phyloP scores from a whole-genome alignment of 1,140 invertebrate species.

The Macrocentrus cingulum region DNA sequence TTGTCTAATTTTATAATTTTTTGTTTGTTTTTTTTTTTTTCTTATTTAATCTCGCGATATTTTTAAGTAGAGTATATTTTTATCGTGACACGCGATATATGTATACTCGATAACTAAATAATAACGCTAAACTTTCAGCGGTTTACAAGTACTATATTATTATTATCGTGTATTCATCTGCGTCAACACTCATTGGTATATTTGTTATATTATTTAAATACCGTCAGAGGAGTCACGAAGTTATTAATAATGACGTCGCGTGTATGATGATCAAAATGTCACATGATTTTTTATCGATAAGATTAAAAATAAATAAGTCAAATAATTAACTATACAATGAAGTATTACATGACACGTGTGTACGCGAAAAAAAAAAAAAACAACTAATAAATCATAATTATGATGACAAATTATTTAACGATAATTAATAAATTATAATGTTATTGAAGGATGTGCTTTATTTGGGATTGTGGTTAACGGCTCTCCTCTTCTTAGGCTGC shows the following conservation, averaged over 20 bases:
- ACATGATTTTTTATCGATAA: not conserved
- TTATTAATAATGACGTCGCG: not conserved
- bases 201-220: conserved; percentile 11
- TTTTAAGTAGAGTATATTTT: too few relatives aligned
- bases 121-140: too few relatives aligned
- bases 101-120: too few relatives aligned
- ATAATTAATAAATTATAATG: conserved; percentile 28
- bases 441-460: conserved; percentile 47
- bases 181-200: conserved; percentile 23
- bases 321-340: not conserved
- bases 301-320: not conserved
- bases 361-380: not conserved
- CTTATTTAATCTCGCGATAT: too few relatives aligned
- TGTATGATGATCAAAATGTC: not conserved
- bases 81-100: too few relatives aligned
- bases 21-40: too few relatives aligned
- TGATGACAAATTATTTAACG: not conserved
- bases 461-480: conserved; percentile 54
- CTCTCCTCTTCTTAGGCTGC: conserved; percentile 60
- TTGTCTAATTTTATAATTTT: too few relatives aligned
- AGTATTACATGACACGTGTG: too few relatives aligned
- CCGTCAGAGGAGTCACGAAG: not conserved
- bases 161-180: conserved; percentile 39
- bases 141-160: too few relatives aligned
- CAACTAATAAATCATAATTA: conserved; percentile 12